Base-by-base conservation (phyloP, 2,888 invertebrate genomes). In the Notocelia uddmanniana region DNA sequence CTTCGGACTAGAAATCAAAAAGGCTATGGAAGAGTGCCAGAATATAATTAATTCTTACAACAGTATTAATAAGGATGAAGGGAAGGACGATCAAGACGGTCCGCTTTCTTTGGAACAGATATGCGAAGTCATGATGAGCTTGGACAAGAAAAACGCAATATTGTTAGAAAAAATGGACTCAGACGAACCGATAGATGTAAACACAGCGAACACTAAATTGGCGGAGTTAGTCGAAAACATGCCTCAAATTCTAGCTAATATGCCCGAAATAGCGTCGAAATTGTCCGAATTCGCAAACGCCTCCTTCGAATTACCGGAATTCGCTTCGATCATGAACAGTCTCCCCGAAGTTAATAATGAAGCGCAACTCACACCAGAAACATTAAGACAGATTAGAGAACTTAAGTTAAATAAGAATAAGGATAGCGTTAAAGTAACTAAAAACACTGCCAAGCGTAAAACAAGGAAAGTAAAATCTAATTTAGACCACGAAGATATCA, bases 1-100 rank as follows among this genome's bases (percentile, higher is more conserved):
- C 0, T 92, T 92, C 31, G 92, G 93, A 0, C 45, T 92, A 26
- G 92, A 93, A 80, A 91, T 93, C 6, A 93, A 92, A 73, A 92
- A 90, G 74, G 92, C 92, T 0, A 92, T 93, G 90, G 93, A 93
- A 69, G 92, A 93, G 52, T 92, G 93, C 74, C 92, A 93, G 79
- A 91, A 91, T 76, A 91, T 93, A 21, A 93, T 93, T 2, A 90
- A 91, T 58, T 90, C 92, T 0, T 92, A 91, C 23, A 90, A 89
- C 74, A 86, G 82, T 74, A 85, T 86, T 66, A 87, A 86, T 11
- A 83, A 81, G 9, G 79, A 81, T n/a, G 80, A 85, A 0, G 85
- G 83, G 0, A 85, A 83, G 0, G 85, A 86, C 0, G 84, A 78
- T 0, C 63, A 78, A 1, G 85, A 89, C 0, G 85, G 84, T 0